Evolutionary conservation across 2,888 invertebrate species (phyloP), one percentile per base, ranked within the genome.

Genomic region (Lithophane socia): DNA sequence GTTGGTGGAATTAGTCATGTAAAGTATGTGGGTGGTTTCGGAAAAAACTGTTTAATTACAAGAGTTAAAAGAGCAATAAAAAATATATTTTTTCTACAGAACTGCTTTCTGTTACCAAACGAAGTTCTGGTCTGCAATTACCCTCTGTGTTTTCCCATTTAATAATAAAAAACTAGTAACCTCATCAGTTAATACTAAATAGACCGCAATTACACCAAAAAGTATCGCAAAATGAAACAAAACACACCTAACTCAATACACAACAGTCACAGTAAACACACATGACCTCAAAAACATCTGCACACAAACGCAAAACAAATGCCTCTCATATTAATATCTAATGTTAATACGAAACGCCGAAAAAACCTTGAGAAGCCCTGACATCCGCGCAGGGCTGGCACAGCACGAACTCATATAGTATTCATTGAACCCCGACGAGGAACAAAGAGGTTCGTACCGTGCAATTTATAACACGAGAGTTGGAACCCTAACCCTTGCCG

Each of bases 381-480:
- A 67, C 76, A 79, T 70, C 73, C 74, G 75, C 49, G 21, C 72
- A 85, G 78, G 80, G 68, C 66, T 81, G 85, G 73, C 81, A 74
- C 77, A 69, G 79, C 67, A 82, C 65, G 61, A 66, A 74, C 86
- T 88, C 86, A 89, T 88, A 85, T 88, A 85, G 85, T 86, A 88
- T 88, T 89, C 88, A 88, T 88, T 89, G 89, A 86, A 77, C 75
- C 67, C 63, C 77, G 76, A 56, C 70, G 82, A 68, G 67, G 66
- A 85, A 89, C 89, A 88, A 88, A 88, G 86, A 77, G 76, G 58
- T 80, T 73, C 81, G 63, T 77, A 78, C 77, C 75, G 67, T 77
- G 83, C 85, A 80, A 83, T 87, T 84, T 88, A 88, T 86, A 84
- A 83, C 78, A 47, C 63, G 67, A 49, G 66, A 58, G 73, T 56